Percentiles rank a stretch among this genome's conserved stretches.
phyloP scores from a whole-genome alignment of 2,888 invertebrate genomes.

The Oscheius sp. region DNA sequence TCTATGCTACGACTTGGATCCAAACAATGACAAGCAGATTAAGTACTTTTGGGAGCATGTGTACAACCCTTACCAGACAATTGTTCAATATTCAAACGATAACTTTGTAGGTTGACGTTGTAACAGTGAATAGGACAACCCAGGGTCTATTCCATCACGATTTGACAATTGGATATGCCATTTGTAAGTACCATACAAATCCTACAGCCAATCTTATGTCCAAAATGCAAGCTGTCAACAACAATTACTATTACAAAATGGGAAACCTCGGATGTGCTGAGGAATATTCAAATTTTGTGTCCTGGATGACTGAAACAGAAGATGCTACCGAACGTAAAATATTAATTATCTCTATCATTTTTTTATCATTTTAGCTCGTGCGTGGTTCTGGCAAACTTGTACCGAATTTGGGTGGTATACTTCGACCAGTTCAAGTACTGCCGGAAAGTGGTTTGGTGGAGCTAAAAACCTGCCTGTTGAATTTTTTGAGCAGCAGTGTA shows the following conservation, averaged over 20 bases:
- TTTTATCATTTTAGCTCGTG: slow-evolving; percentile 74
- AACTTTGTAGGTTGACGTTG: slow-evolving; percentile 25
- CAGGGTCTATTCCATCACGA: slow-evolving; percentile 39
- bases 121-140: background rate
- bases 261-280: slow-evolving; percentile 46
- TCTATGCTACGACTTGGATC: slow-evolving; percentile 17
- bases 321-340: too few species aligned
- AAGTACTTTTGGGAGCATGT: slow-evolving; percentile 83
- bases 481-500: slow-evolving; percentile 49
- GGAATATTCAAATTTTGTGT: too few species aligned
- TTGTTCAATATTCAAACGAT: slow-evolving; percentile 94
- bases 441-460: slow-evolving; percentile 47
- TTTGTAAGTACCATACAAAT: slow-evolving; percentile 46
- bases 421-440: slow-evolving; percentile 76
- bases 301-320: too few species aligned
- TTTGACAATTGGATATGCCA: slow-evolving; percentile 45
- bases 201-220: slow-evolving; percentile 24
- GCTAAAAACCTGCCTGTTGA: slow-evolving; percentile 21
- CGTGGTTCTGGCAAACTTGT: slow-evolving; percentile 94
- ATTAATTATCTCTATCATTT: too few species aligned
- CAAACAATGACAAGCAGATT: slow-evolving; percentile 36
- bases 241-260: slow-evolving; percentile 43
- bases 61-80: slow-evolving; percentile 85
- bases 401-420: slow-evolving; percentile 95
- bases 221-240: slow-evolving; percentile 49